Percentiles rank a stretch among this genome's conserved stretches.
phyloP scores from a whole-genome alignment of 2,797 vertebrate genomes.

The Microchirus variegatus region DNA sequence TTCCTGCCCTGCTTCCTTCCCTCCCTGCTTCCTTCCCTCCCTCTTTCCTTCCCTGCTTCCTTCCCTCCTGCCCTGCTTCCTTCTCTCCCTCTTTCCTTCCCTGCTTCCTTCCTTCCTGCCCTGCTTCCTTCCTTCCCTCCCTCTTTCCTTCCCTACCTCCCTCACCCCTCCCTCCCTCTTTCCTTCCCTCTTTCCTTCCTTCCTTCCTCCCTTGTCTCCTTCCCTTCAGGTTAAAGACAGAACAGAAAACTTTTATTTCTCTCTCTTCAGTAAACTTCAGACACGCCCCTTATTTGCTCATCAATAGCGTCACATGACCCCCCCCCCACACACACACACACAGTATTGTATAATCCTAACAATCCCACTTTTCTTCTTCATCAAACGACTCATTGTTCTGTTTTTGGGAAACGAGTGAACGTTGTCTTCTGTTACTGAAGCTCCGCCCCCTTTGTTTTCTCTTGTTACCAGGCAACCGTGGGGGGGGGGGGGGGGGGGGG shows the following conservation, averaged over 20 bases:
- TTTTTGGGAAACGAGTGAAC: slow-evolving; percentile 5
- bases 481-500: not conserved
- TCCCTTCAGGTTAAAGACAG: slow-evolving; percentile 22
- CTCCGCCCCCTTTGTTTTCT: slow-evolving; percentile 35
- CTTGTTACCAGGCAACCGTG: slow-evolving; percentile 34
- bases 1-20: too few species aligned
- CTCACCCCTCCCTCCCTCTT: too few species aligned
- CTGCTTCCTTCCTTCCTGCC: too few species aligned
- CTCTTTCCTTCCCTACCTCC: too few species aligned
- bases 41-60: too few species aligned
- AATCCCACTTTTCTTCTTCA: slow-evolving; percentile 41
- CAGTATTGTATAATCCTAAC: slow-evolving; percentile 44
- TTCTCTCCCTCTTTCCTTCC: too few species aligned
- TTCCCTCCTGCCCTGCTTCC: too few species aligned
- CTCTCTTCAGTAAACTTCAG: too few species aligned
- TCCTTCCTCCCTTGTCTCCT: too few species aligned
- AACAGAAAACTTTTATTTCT: not conserved
- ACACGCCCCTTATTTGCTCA: slow-evolving; percentile 27
- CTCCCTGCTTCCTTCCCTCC: too few species aligned
- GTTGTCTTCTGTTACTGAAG: slow-evolving; percentile 43
- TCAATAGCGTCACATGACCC: slow-evolving; percentile 44
- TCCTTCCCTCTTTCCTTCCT: not conserved
- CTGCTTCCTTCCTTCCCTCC: too few species aligned
- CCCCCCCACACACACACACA: slow-evolving; percentile 13
- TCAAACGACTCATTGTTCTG: slow-evolving; percentile 51